Percentiles rank a stretch among this genome's conserved stretches.
Conservation (phyloP, 2,797 vertebrate genomes). For the Sebastes taczanowskii region DNA sequence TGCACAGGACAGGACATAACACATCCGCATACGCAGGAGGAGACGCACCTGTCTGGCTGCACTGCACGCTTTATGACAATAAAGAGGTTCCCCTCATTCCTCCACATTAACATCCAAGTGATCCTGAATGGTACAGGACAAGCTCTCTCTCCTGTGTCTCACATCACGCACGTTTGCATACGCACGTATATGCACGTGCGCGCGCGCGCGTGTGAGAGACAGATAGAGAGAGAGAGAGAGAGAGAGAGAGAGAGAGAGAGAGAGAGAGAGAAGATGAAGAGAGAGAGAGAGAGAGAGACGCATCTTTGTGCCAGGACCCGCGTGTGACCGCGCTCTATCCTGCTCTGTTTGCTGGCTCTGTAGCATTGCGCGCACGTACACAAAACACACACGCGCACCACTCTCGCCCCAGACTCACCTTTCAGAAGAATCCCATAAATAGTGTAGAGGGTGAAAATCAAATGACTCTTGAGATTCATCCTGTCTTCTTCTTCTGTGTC, state of each 20-base stretch:
- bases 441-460: conserved; percentile 80
- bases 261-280: not conserved
- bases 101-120: conserved; percentile 10
- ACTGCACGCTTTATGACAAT: not conserved
- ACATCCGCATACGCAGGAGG: not conserved
- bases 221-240: not conserved
- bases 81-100: conserved; percentile 24
- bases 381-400: not conserved
- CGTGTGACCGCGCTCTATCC: conserved; percentile 39
- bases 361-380: not conserved
- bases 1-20: not conserved
- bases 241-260: not conserved
- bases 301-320: conserved; percentile 29
- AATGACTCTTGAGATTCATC: conserved; percentile 78
- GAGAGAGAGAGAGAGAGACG: not conserved
- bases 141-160: not conserved
- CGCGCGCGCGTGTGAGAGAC: not conserved
- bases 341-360: conserved; percentile 35
- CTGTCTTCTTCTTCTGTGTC: conserved; percentile 49
- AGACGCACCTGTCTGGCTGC: not conserved
- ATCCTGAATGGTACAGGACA: not conserved
- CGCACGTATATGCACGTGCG: conserved; percentile 20
- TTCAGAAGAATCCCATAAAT: conserved; percentile 79
- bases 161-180: conserved; percentile 20
- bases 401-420: conserved; percentile 68